Evolutionary conservation across 2,797 vertebrate species (phyloP), one percentile per base, ranked within the genome.

Genomic region (Ctenosaura bakeri): DNA sequence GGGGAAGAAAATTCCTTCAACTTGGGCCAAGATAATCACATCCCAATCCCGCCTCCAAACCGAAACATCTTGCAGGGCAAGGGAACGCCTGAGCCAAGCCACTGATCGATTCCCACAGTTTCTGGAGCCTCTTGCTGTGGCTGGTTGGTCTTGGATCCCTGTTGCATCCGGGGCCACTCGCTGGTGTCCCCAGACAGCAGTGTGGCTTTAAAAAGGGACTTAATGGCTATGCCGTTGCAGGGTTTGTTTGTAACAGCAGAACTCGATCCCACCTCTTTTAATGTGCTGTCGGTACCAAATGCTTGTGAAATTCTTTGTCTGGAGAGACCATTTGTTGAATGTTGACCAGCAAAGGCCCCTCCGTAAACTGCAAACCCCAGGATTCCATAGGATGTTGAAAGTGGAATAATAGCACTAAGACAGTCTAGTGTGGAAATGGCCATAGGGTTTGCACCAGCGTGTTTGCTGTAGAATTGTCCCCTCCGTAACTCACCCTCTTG

Each of bases 21-120:
- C 92, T 93, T 90, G 6, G 92, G 94, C 95, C 96, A 96, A 96
- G 94, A 95, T 93, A 93, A 95, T 94, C 93, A 92, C 93, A 89
- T 93, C 93, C 94, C 8, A 0, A 94, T 92, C 93, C 94, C 95
- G 95, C 95, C 94, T 59, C 90, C 35, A 35, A 91, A 88, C 85
- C 0, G 0, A 69, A 90, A 89, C 0, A 0, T 76, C 0, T 84
- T 79, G 79, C 54, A 32, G 59, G 89, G 93, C 91, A 89, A 89
- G 94, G 94, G 92, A 93, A 92, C 1, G 56, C 59, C 86, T 42
- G 71, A 26, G 50, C 32, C 12, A 14, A 16, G 62, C 26, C 2
- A 18, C 74, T 9, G 62, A 50, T 50, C 78, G 42, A 35, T 90
- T 87, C 85, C 85, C 89, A 85, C 69, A 29, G 42, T 14, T 6